Percentiles rank a stretch among this genome's conserved stretches.
These are phyloP conservation scores for Ptychochromis oligacanthus DNA, from an alignment of 2,113 vertebrate genomes.

Conservation along the genomic window DNA sequence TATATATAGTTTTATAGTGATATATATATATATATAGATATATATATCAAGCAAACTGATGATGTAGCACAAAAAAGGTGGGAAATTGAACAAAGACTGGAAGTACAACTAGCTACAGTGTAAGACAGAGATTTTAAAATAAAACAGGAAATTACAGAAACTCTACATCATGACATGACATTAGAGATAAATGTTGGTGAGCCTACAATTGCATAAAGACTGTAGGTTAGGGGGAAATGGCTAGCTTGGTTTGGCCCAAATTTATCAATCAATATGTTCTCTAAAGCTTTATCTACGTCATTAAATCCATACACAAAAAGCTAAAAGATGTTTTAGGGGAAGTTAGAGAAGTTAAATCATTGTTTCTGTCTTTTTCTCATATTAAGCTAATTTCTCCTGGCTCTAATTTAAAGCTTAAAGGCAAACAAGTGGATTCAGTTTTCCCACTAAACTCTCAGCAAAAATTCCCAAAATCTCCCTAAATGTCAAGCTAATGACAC, in stretches of 20 bases:
- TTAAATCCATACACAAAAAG: too few species aligned
- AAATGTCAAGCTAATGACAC: neutral
- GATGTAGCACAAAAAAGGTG: too few species aligned
- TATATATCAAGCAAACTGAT: too few species aligned
- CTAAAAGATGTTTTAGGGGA: too few species aligned
- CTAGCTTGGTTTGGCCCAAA: neutral
- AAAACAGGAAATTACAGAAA: neutral
- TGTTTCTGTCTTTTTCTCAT: accelerated
- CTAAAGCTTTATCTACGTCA: neutral
- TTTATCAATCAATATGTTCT: neutral
- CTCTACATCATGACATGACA: neutral
- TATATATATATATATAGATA: too few species aligned
- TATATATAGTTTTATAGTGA: too few species aligned
- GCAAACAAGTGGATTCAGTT: neutral
- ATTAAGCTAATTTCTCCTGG: neutral
- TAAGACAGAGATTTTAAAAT: too few species aligned
- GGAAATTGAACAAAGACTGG: too few species aligned
- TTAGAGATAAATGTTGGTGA: neutral
- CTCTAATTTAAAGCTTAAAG: accelerated
- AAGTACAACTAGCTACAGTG: too few species aligned
- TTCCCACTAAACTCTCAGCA: neutral
- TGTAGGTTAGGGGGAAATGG: too few species aligned
- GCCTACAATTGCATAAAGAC: too few species aligned
- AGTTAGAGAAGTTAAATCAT: neutral
- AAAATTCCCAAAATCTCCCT: neutral